Evolutionary conservation across 2,888 invertebrate genomes (phyloP).

Genomic region (Synergus laeviventris): DNA sequence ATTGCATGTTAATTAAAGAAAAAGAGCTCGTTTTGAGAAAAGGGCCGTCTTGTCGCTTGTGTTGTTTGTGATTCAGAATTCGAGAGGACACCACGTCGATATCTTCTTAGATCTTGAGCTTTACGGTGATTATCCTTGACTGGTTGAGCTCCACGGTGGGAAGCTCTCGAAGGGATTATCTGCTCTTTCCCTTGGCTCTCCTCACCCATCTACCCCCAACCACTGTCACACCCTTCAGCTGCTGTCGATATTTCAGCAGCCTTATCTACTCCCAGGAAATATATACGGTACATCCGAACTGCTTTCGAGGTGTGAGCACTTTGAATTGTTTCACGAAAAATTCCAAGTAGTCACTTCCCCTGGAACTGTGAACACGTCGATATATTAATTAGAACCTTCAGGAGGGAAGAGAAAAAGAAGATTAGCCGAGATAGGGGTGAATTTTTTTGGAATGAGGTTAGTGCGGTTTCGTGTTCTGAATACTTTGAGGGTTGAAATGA

Average conservation of each 20-base stretch:
- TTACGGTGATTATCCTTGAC: constrained; percentile 72
- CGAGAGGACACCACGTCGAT: constrained; percentile 63
- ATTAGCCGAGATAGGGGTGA: constrained; percentile 12
- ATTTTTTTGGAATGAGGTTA: constrained; percentile 7
- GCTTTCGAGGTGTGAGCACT: constrained; percentile 8
- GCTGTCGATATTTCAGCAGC: constrained; percentile 72
- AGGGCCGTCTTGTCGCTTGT: constrained; percentile 9
- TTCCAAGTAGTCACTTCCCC: neutral
- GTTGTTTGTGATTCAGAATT: constrained; percentile 56
- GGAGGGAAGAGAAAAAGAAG: constrained; percentile 32
- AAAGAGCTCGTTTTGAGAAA: neutral
- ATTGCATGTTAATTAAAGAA: neutral
- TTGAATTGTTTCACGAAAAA: neutral
- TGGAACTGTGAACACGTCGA: neutral
- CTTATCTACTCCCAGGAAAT: constrained; percentile 68
- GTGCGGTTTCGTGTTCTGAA: constrained; percentile 23
- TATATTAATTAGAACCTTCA: constrained; percentile 45
- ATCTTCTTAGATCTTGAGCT: constrained; percentile 63
- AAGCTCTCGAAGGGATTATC: constrained; percentile 70
- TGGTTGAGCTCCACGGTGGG: constrained; percentile 67
- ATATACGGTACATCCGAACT: constrained; percentile 48
- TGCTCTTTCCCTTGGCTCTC: constrained; percentile 53
- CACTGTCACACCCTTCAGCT: constrained; percentile 61
- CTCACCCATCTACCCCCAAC: constrained; percentile 40
- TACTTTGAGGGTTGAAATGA: constrained; percentile 5